Evolutionary conservation across 2,888 invertebrate genomes (phyloP), one percentile per base, ranked within the genome.

Genomic region (Pteria penguin): DNA sequence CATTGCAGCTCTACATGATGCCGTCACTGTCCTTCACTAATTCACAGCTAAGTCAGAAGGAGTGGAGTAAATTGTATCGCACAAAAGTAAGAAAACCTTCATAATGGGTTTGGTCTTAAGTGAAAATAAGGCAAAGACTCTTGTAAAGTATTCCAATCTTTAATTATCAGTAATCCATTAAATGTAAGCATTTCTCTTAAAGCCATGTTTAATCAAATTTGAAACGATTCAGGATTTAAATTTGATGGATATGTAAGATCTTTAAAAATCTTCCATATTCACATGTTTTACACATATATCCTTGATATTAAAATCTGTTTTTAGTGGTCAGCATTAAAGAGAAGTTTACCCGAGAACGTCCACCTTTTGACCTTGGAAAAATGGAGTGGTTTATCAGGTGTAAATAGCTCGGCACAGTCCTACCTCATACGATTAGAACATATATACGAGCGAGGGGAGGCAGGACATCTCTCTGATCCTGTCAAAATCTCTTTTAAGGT

Each of bases 391-490:
- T 78, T 77, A 22, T 79, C 81, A 2, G 77, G 84, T 14, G 80
- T 77, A 0, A 75, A 81, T 4, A 80, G 79, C 24, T 27, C 80
- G 4, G 32, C 78, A 4, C 84, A 80, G 36, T 87, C 82, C 8
- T 82, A 89, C 61, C 84, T 93, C 31, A 76, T 93, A 22, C 83
- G 93, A 68, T 86, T 93, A 33, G 93, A 93, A 78, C 92, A 93
- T 80, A 88, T 91, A 77, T 93, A 87, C 76, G 88, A 89, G 78
- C 83, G 76, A 18, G 82, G 82, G 31, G 92, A 93, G 74, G 90
- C 91, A 72, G 54, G 79, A 1, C 57, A 62, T 1, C 78, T 90
- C 18, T 91, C 92, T 1, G 73, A 88, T 54, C 89, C 91, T 18
- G 90, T 86, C 2, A 87, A 84, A n/a, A n/a, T n/a, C n/a, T n/a